Conservation (phyloP, 2,888 invertebrate species). For the Tetranychus piercei region DNA sequence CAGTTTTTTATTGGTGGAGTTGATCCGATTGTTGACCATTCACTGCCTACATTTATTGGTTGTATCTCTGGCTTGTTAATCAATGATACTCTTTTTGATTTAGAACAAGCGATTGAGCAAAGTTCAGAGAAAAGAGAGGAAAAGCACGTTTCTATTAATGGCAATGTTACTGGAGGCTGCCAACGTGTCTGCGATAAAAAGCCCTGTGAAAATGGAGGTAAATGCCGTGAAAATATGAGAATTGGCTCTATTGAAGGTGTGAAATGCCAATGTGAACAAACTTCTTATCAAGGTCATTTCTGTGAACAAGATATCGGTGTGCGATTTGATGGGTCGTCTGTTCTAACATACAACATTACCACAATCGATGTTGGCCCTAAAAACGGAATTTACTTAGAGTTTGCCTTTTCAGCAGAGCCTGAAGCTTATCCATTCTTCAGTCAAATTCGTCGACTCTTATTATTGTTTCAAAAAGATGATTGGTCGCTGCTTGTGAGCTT, state of each 20-base stretch:
- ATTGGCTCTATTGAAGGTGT: slow-evolving; percentile 47
- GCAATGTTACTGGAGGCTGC: slow-evolving; percentile 41
- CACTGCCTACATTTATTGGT: slow-evolving; percentile 58
- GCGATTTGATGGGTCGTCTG: slow-evolving; percentile 68
- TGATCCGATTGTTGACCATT: slow-evolving; percentile 50
- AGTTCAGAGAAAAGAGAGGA: neutral
- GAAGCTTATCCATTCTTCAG: slow-evolving; percentile 8
- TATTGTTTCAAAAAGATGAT: neutral
- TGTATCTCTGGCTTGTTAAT: slow-evolving; percentile 71
- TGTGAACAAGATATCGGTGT: slow-evolving; percentile 73
- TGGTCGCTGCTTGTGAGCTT: neutral
- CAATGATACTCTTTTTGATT: slow-evolving; percentile 41
- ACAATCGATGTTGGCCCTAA: slow-evolving; percentile 37
- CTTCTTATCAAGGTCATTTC: slow-evolving; percentile 70
- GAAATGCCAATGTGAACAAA: slow-evolving; percentile 68
- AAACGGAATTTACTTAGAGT: slow-evolving; percentile 50
- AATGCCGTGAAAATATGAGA: slow-evolving; percentile 70
- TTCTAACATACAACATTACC: slow-evolving; percentile 35
- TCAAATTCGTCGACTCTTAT: neutral
- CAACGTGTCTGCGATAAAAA: slow-evolving; percentile 71
- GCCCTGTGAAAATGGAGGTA: slow-evolving; percentile 69
- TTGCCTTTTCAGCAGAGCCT: slow-evolving; percentile 58
- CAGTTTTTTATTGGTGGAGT: slow-evolving; percentile 46
- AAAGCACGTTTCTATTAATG: neutral
- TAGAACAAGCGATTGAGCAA: slow-evolving; percentile 17